Percentiles rank a stretch among this genome's conserved stretches.
Conservation (phyloP, 2,113 vertebrate genomes). For the Rhagologus leucostigma region DNA sequence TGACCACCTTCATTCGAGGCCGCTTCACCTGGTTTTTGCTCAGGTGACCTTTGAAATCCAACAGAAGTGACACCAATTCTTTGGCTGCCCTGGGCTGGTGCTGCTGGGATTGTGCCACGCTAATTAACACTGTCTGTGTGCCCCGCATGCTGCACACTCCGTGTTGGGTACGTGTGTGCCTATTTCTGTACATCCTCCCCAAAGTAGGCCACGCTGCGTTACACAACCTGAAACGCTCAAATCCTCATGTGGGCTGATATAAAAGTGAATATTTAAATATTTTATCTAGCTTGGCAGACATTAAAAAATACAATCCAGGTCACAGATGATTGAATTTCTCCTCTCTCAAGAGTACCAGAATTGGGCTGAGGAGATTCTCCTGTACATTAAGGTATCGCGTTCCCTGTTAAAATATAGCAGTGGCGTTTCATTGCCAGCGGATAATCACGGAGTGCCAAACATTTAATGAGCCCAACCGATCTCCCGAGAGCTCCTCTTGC, state of each 20-base stretch:
- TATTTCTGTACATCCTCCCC: not conserved
- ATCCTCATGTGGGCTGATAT: conserved; percentile 13
- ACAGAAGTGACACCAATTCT: not conserved
- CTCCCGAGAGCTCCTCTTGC: not conserved
- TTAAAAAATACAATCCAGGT: conserved; percentile 54
- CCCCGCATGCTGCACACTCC: not conserved
- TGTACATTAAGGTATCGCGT: not conserved
- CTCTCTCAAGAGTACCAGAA: not conserved
- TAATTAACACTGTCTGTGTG: not conserved
- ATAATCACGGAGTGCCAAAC: conserved; percentile 4
- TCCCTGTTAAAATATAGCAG: not conserved
- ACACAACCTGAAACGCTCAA: conserved; percentile 25
- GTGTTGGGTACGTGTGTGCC: not conserved
- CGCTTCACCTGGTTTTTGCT: not conserved
- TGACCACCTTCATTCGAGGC: not conserved
- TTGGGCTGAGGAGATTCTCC: conserved; percentile 1
- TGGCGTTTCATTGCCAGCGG: not conserved
- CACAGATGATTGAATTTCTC: conserved; percentile 14
- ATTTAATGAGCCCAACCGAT: not conserved
- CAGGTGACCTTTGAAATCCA: not conserved
- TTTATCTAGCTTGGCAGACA: conserved; percentile 33
- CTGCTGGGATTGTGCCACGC: not conserved
- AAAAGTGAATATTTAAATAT: conserved; percentile 62
- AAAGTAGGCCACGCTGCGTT: conserved; percentile 35
- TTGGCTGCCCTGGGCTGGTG: not conserved